Conservation (phyloP, 1,140 invertebrate species). For the Mactra quadrangularis region DNA sequence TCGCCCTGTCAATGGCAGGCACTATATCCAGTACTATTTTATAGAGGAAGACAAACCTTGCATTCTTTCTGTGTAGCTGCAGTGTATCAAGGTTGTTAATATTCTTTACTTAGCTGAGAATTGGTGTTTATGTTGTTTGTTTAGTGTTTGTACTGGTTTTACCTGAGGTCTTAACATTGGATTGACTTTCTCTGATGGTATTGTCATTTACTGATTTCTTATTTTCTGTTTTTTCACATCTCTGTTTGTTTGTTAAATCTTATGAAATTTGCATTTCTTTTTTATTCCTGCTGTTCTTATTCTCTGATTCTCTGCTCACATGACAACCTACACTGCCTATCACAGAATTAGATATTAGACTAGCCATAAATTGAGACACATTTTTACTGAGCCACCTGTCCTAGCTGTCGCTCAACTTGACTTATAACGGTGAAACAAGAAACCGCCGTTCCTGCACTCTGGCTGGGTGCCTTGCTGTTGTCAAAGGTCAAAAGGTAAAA, state of each 20-base stretch:
- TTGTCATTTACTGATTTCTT: neutral
- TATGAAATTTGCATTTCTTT: neutral
- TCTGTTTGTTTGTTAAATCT: neutral
- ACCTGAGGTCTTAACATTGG: no score
- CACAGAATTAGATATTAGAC: neutral
- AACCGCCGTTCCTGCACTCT: slow-evolving; percentile 18
- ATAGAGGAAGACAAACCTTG: no score
- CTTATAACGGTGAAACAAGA: slow-evolving; percentile 3
- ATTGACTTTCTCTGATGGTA: slow-evolving; percentile 15
- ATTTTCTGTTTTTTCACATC: slow-evolving; percentile 1
- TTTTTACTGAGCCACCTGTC: slow-evolving; percentile 35
- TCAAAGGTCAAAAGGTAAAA: no score
- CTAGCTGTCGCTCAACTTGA: slow-evolving; percentile 25
- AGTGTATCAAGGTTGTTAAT: no score
- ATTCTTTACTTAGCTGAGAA: no score
- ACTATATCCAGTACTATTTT: no score
- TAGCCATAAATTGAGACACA: slow-evolving; percentile 20
- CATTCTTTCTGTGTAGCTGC: no score
- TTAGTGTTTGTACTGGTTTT: no score
- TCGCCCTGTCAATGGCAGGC: no score
- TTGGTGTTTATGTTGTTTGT: no score
- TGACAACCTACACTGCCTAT: slow-evolving; percentile 10
- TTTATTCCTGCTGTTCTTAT: neutral
- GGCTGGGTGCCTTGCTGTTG: slow-evolving; percentile 27
- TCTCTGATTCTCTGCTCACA: neutral